Percentiles rank a stretch among this genome's conserved stretches.
These are phyloP conservation scores for Lanius ludovicianus DNA, from an alignment of 2,113 vertebrate genomes.

Conservation along the genomic window DNA sequence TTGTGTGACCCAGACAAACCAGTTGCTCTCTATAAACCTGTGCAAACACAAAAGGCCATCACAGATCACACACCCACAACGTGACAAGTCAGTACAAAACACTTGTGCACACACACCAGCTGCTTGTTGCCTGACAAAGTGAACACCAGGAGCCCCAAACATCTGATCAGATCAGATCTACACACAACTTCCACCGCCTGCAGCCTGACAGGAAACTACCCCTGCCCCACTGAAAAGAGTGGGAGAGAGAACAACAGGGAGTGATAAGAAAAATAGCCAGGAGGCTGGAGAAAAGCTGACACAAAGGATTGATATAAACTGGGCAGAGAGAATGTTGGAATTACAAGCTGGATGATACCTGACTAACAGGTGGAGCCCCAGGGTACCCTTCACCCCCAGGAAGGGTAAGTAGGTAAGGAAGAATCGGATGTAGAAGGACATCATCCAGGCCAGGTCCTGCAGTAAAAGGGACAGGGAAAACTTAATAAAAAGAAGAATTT, in stretches of 20 bases:
- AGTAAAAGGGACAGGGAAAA: neutral
- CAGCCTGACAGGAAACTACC: neutral
- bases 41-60: neutral
- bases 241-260: neutral
- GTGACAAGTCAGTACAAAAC: neutral
- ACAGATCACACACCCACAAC: neutral
- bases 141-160: neutral
- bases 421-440: constrained; percentile 76
- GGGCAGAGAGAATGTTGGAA: neutral
- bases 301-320: accelerated
- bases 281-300: neutral
- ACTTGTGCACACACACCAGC: neutral
- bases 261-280: neutral
- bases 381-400: constrained; percentile 69
- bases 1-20: constrained; percentile 81
- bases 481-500: neutral
- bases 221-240: neutral
- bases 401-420: constrained; percentile 73
- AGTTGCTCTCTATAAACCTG: constrained; percentile 79
- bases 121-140: neutral
- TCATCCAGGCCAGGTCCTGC: constrained; percentile 83
- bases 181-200: neutral
- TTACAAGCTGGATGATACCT: constrained; percentile 50
- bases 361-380: constrained; percentile 74
- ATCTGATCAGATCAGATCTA: neutral